Base-by-base conservation (phyloP, 2,888 invertebrate species). In the Argyra leucocephala region DNA sequence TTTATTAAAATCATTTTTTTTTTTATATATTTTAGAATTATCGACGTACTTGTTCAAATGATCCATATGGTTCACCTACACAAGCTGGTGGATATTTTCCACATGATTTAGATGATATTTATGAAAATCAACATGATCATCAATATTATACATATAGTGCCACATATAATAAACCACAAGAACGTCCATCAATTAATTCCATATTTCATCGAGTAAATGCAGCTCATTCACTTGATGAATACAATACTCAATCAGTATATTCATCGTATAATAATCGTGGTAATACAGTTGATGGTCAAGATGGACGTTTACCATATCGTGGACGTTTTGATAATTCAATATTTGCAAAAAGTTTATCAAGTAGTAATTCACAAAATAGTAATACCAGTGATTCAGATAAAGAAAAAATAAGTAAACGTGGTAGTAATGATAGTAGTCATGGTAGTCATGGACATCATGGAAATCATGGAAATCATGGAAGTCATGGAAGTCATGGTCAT, bases 391-490 rank as follows among this genome's bases (percentile, higher is more conserved):
- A 67, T n/a, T 71, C 72, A 62, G 74, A 72, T 18, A 74, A 72
- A 67, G 70, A 72, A 60, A 64, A 31, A 70, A 69, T 57, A 70
- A 73, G 67, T 69, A 70, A 66, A 69, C 69, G 18, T 67, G 60
- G 63, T 62, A 64, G 61, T 63, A 58, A 63, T 66, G 63, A 64
- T 66, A 57, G 67, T 36, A 64, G 70, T 23, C 67, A 71, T 18
- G 67, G 77, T 74, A 63, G 76, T 75, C 71, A 80, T 75, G 82
- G 83, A 69, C 84, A 84, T 72, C 83, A 83, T 72, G n/a, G n/a
- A n/a, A n/a, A n/a, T n/a, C n/a, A n/a, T n/a, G n/a, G n/a, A n/a
- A n/a, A n/a, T n/a, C 31, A 31, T 31, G 31, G 31, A 31, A 85
- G 87, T 75, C 66, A 67, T 36, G 18, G 61, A 57, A 66, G 66